Evolutionary conservation across 1,140 invertebrate species (phyloP).

Genomic region (Panagrolaimus sp.): DNA sequence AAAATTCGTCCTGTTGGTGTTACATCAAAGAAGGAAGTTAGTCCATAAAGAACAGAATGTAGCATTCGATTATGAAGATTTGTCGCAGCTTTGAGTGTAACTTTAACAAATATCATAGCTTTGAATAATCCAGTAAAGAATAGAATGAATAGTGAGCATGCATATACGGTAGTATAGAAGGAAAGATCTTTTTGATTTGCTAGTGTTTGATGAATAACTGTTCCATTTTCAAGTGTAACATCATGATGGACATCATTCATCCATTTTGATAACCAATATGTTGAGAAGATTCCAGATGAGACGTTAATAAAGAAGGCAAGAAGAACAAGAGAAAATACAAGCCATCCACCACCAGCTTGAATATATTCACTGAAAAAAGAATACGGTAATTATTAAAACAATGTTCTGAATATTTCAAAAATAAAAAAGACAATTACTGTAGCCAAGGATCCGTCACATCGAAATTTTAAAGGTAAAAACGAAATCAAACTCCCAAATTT

Average conservation of each 20-base stretch:
- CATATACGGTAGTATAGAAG: conserved; percentile 51
- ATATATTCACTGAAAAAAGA: conserved; percentile 61
- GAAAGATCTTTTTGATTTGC: conserved; percentile 34
- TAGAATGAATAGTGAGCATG: conserved; percentile 58
- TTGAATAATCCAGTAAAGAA: conserved; percentile 64
- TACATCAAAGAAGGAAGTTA: conserved; percentile 63
- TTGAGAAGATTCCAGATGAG: conserved; percentile 64
- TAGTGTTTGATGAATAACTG: conserved; percentile 23
- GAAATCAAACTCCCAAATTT: too few species aligned
- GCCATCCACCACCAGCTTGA: conserved; percentile 64
- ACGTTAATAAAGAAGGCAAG: conserved; percentile 65
- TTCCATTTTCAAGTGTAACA: conserved; percentile 7
- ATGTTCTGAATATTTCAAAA: too few species aligned
- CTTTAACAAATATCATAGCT: conserved; percentile 64
- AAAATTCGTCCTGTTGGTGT: conserved; percentile 66
- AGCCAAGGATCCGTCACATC: too few species aligned
- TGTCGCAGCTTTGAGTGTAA: conserved; percentile 66
- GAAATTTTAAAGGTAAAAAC: too few species aligned
- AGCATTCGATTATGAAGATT: conserved; percentile 65
- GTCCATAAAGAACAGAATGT: conserved; percentile 62
- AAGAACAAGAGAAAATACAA: conserved; percentile 62
- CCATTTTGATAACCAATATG: conserved; percentile 70
- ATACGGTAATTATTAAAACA: too few species aligned
- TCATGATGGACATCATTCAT: conserved; percentile 61
- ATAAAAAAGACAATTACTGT: too few species aligned